Base-by-base conservation (phyloP, 2,113 vertebrate species). In the Syngnathus floridae region DNA sequence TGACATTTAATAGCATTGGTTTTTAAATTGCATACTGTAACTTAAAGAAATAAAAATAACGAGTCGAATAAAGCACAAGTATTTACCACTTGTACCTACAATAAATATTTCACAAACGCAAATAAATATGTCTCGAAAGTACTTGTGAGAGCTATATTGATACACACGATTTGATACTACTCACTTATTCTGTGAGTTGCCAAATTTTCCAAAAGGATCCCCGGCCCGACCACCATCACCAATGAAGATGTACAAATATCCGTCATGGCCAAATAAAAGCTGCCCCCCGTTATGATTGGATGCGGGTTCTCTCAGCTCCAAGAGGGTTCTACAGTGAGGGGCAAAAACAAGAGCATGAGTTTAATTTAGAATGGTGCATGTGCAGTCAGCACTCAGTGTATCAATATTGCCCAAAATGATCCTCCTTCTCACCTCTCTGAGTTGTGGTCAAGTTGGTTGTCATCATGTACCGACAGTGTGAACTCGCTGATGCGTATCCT, bases 251-350 rank as follows among this genome's bases (percentile, higher is more conserved):
- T 92, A 93, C 38, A 93, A 82, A 56, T 91, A 92, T 2, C 89
- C 90, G 1, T 93, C 92, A 11, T 84, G 77, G 1, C 90, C 92
- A 57, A 93, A 93, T 12, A 93, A 87, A 17, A 93, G 87, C 62
- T 93, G 92, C 7, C 92, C 92, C 48, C 92, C 92, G 19, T 93
- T 93, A 74, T 93, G 92, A 71, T 93, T 93, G 37, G 92, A 91
- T 5, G 92, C 92, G 1, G 92, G 92, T 65, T 93, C 91, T 1
- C 78, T 82, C 26, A 93, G 86, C 60, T 93, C 92, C 66, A 93
- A 75, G 58, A 93, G 84, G 22, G 86, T 88, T 71, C 91, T 92
- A n/a, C 8, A 64, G 6, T 3, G 36, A 21, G 41, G 10, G 46
- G 19, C 48, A 16, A 11, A 64, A 10, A 63, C 19, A 64, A 40